Percentiles rank a stretch among this genome's conserved stretches.
Conservation (phyloP, 2,797 vertebrate species). For the Typhlichthys eigenmanni region DNA sequence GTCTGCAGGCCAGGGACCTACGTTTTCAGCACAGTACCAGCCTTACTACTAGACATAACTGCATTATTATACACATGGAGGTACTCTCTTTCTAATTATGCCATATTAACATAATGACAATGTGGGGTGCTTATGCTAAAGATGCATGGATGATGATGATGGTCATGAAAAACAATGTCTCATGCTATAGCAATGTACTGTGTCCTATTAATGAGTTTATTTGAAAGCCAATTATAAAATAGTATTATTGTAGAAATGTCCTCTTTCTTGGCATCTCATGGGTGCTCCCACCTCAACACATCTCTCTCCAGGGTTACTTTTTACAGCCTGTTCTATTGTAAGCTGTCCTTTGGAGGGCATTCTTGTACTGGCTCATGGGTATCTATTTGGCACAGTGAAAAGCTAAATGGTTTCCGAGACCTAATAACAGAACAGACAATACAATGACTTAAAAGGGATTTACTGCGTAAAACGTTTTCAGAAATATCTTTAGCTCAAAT, state of each 20-base stretch:
- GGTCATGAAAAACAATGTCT: too few species aligned
- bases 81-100: conserved; percentile 59
- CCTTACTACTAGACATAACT: conserved; percentile 90
- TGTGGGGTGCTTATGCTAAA: too few species aligned
- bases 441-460: neutral
- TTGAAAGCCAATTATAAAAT: neutral
- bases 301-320: conserved; percentile 3
- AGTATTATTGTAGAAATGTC: neutral
- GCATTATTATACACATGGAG: conserved; percentile 94
- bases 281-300: neutral
- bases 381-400: conserved; percentile 5
- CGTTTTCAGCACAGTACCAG: conserved; percentile 93
- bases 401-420: conserved; percentile 35
- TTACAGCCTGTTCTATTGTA: conserved; percentile 9
- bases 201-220: too few species aligned
- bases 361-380: conserved; percentile 1
- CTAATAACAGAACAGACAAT: conserved; percentile 19
- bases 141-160: too few species aligned
- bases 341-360: conserved; percentile 3
- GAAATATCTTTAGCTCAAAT: too few species aligned
- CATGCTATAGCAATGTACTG: too few species aligned
- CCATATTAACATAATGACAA: too few species aligned
- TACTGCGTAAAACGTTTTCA: neutral
- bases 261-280: neutral
- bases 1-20: conserved; percentile 93